Base-by-base conservation (phyloP, 2,113 vertebrate genomes). In the Gorsachius goisagi region DNA sequence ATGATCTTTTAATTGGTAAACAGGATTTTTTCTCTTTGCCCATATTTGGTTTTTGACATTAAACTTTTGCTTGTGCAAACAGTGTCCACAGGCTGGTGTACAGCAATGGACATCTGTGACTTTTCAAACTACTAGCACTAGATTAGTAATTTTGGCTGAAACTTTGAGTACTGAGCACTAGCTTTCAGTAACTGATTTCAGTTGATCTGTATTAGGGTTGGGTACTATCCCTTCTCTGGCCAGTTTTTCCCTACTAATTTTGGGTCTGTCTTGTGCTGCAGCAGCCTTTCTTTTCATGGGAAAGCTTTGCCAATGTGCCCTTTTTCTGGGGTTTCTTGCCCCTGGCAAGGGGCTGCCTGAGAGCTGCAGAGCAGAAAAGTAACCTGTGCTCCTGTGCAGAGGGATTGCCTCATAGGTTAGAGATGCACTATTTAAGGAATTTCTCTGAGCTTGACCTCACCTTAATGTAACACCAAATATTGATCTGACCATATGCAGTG, bases 11-110 rank as follows among this genome's bases (percentile, higher is more conserved):
- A 95, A 88, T 78, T 93, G 56, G 24, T 82, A 88, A 89, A 68
- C 27, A 93, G 66, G 39, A 16, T 88, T 75, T 63, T 63, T 90
- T 96, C 44, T 59, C 56, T 93, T 96, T 93, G 53, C 39, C 85
- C 21, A 11, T 94, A 58, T 95, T 95, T 96, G 75, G 89, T 88
- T 95, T 90, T 62, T 90, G 74, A 88, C 49, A 93, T 88, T 94
- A 63, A 89, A 86, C 15, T 90, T 92, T 63, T 88, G 32, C n/a
- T 94, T 94, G 63, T 93, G 68, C 64, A 92, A 77, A 91, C 59
- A 53, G 24, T 58, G 27, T 91, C 79, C 33, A 26, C 47, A 44
- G 75, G 47, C 68, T 95, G 72, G 30, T 93, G 60, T 26, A 44
- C 35, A 88, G 75, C 39, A 76, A 32, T 58, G 52, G 89, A 69